phyloP scores from a whole-genome alignment of 2,888 invertebrate species.

The Cryptophagus acutangulus region DNA sequence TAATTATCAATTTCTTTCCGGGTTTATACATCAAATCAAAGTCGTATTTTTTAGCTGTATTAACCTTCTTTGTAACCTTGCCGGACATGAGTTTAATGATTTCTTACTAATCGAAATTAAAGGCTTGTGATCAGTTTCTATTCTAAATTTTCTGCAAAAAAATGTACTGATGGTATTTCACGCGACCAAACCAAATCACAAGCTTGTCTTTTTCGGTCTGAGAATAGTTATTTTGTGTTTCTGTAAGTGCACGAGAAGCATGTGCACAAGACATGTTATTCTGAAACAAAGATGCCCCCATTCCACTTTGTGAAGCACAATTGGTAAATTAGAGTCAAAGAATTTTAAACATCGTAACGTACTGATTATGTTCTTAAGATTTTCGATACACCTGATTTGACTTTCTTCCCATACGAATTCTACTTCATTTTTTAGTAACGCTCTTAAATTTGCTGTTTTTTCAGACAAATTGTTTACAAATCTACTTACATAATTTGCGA shows the following conservation, averaged over 20 bases:
- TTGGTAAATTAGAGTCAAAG: slow-evolving; percentile 30
- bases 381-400: slow-evolving; percentile 28
- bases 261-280: background rate
- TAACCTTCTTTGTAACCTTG: background rate
- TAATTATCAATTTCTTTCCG: background rate
- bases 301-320: background rate
- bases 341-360: slow-evolving; percentile 32
- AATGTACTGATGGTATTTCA: background rate
- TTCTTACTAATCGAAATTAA: background rate
- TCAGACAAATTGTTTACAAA: slow-evolving; percentile 28
- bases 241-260: background rate
- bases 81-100: background rate
- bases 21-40: background rate
- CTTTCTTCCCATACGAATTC: slow-evolving; percentile 24
- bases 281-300: background rate
- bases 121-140: background rate
- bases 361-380: slow-evolving; percentile 31
- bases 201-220: background rate
- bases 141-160: background rate
- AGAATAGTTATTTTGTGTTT: background rate
- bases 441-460: slow-evolving; percentile 23
- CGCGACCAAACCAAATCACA: background rate
- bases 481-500: slow-evolving; percentile 26
- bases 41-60: background rate
- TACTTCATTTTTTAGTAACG: slow-evolving; percentile 22